Percentiles rank a stretch among this genome's conserved stretches.
phyloP scores from a whole-genome alignment of 2,888 invertebrate genomes.

The Lasioglossum lativentre region DNA sequence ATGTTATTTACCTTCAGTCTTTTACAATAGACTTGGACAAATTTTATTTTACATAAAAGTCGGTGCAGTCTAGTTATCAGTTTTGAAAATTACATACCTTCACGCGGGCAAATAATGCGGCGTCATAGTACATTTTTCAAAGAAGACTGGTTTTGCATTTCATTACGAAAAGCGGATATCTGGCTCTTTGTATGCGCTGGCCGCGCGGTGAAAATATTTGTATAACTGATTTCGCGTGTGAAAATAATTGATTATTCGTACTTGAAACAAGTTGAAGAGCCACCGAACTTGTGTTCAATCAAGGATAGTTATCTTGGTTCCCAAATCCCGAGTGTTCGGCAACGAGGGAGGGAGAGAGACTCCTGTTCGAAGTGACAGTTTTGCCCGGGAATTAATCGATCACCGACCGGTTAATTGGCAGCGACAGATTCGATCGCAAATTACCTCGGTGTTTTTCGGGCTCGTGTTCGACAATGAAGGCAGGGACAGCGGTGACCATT shows the following conservation, averaged over 20 bases:
- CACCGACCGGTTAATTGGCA: slow-evolving; percentile 24
- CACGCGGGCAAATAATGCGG: no score
- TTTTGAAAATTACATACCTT: no score
- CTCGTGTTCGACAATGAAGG: slow-evolving; percentile 91
- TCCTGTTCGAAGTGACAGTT: not conserved
- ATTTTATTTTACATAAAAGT: no score
- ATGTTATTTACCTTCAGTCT: no score
- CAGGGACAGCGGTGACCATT: slow-evolving; percentile 91
- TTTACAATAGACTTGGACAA: no score
- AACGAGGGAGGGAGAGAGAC: not conserved
- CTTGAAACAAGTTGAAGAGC: not conserved
- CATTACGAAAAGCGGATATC: no score
- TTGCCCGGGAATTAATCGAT: slow-evolving; percentile 24
- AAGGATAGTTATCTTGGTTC: not conserved
- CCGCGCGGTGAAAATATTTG: no score
- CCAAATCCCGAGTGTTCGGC: not conserved
- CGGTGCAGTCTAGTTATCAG: no score
- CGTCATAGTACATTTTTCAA: no score
- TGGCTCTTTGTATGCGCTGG: no score
- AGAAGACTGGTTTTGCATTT: no score
- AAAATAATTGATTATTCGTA: slow-evolving; percentile 2
- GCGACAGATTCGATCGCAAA: slow-evolving; percentile 17
- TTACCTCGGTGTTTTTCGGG: slow-evolving; percentile 87
- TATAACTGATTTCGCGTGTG: not conserved
- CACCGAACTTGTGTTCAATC: not conserved